Evolutionary conservation across 2,888 invertebrate genomes (phyloP).

Genomic region (Melanargia galathea): DNA sequence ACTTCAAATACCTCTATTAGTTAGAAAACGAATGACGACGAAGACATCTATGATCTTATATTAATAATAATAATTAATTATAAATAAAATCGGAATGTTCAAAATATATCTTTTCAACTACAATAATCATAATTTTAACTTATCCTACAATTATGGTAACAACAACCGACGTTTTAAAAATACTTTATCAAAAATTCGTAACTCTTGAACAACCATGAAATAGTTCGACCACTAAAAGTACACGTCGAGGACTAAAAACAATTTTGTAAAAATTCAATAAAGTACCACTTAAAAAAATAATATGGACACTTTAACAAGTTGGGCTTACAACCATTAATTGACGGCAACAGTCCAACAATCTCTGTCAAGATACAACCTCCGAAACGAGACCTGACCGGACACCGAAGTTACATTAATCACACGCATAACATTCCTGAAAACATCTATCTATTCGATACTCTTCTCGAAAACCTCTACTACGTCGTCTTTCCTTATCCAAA

Average conservation of each 20-base stretch:
- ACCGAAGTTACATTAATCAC: constrained; percentile 56
- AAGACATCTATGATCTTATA: constrained; percentile 45
- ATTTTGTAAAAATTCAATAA: constrained; percentile 51
- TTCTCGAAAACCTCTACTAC: constrained; percentile 37
- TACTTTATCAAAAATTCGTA: constrained; percentile 66
- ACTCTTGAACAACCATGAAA: constrained; percentile 51
- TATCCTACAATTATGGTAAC: constrained; percentile 64
- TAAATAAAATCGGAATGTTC: constrained; percentile 68
- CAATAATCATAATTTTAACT: constrained; percentile 49
- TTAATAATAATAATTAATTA: constrained; percentile 44
- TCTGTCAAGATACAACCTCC: constrained; percentile 56
- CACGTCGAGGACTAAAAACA: constrained; percentile 48
- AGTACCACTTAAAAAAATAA: constrained; percentile 68
- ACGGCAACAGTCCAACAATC: constrained; percentile 67
- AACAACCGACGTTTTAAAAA: constrained; percentile 73
- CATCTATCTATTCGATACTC: constrained; percentile 53
- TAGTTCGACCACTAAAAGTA: constrained; percentile 44
- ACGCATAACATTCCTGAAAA: constrained; percentile 56
- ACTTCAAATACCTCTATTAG: constrained; percentile 56
- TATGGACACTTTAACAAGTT: constrained; percentile 69
- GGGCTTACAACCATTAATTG: constrained; percentile 67
- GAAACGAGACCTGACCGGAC: constrained; percentile 56
- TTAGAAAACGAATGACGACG: constrained; percentile 41
- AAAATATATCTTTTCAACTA: constrained; percentile 59
- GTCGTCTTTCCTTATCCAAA: constrained; percentile 36